A percentile compares a stretch with the other conserved stretches of the same genome.
phyloP scores from a whole-genome alignment of 2,113 vertebrate species.

The Gambusia holbrooki region DNA sequence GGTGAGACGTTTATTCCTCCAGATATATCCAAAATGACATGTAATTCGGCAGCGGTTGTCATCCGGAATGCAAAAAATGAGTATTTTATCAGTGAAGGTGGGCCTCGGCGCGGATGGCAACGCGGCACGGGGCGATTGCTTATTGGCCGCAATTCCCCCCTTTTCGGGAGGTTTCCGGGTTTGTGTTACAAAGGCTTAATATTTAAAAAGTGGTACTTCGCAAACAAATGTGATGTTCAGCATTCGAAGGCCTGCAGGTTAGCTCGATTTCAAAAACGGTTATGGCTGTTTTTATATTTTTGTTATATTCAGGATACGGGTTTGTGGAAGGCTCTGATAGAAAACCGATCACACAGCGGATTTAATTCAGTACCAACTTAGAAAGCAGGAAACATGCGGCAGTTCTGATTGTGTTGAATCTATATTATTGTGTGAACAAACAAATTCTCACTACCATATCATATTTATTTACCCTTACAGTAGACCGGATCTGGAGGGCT shows the following conservation, averaged over 20 bases:
- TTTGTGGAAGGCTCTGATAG: background rate
- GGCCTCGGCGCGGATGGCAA: constrained; percentile 33
- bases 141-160: constrained; percentile 45
- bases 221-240: constrained; percentile 18
- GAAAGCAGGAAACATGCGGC: too few relatives aligned
- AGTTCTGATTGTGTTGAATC: too few relatives aligned
- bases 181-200: constrained; percentile 37
- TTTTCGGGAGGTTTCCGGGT: constrained; percentile 33
- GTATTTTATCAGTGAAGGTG: constrained; percentile 54
- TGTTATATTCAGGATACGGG: background rate
- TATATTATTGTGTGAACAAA: too few relatives aligned
- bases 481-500: too few relatives aligned
- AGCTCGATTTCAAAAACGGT: constrained; percentile 2
- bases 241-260: background rate
- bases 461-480: too few relatives aligned
- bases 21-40: constrained; percentile 63
- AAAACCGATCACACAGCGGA: too few relatives aligned
- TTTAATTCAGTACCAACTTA: too few relatives aligned
- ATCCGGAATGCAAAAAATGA: constrained; percentile 62
- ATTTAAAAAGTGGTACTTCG: constrained; percentile 36
- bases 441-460: too few relatives aligned
- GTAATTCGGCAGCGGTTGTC: constrained; percentile 62
- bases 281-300: background rate
- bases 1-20: constrained; percentile 51
- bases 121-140: constrained; percentile 52